Evolutionary conservation across 1,140 invertebrate species (phyloP).

Genomic region (Homalodisca vitripennis): DNA sequence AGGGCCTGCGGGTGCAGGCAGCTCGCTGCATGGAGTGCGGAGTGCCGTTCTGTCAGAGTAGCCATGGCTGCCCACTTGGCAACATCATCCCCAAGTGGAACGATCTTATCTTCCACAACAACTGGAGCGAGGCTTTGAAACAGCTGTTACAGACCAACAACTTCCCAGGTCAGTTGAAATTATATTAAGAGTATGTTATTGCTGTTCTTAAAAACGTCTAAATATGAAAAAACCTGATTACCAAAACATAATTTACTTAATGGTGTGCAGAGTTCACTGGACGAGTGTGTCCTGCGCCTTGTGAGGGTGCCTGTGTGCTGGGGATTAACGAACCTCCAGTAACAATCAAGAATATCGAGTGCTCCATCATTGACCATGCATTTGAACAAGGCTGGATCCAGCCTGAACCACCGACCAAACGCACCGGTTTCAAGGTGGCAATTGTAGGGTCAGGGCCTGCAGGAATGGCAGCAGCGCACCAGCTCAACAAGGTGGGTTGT

Average conservation of each 20-base stretch:
- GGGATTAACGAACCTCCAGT: conserved; percentile 95
- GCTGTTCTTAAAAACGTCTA: too few relatives aligned
- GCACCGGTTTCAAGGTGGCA: conserved; percentile 86
- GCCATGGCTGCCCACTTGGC: conserved; percentile 94
- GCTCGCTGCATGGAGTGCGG: conserved; percentile 99
- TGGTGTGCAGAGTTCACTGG: conserved; percentile 86
- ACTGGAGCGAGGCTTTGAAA: conserved; percentile 96
- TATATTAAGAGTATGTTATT: too few relatives aligned
- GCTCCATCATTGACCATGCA: conserved; percentile 97
- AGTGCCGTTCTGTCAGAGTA: conserved; percentile 97
- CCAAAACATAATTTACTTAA: neutral
- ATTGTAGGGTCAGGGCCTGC: conserved; percentile 96
- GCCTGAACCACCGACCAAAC: conserved; percentile 66
- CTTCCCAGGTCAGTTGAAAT: conserved; percentile 82
- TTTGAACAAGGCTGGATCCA: conserved; percentile 96
- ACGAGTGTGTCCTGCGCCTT: conserved; percentile 96
- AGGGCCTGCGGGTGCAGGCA: conserved; percentile 87
- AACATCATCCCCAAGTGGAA: conserved; percentile 99
- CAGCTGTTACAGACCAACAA: conserved; percentile 98
- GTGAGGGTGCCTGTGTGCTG: conserved; percentile 96
- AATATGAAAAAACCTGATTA: too few relatives aligned
- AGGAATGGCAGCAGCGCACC: conserved; percentile 94
- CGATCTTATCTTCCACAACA: conserved; percentile 89
- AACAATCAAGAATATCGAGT: conserved; percentile 99
- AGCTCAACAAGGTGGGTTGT: conserved; percentile 83